Evolutionary conservation across 2,113 vertebrate genomes (phyloP).

Genomic region (Fregata magnificens): DNA sequence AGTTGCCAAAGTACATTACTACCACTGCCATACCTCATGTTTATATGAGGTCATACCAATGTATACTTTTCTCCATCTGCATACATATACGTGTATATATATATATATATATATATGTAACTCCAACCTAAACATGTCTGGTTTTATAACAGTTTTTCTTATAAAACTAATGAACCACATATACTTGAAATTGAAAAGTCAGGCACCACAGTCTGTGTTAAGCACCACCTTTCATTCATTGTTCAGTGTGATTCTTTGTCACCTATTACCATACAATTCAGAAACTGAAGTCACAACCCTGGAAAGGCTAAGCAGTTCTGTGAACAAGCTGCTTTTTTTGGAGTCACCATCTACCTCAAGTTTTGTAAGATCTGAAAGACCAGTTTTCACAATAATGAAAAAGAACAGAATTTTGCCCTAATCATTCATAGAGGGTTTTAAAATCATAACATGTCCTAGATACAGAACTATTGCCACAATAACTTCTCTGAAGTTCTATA

Average conservation of each 20-base stretch:
- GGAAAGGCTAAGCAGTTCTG: not conserved
- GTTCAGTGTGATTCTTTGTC: not conserved
- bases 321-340: not conserved
- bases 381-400: not conserved
- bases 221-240: not conserved
- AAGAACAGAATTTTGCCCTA: fast-evolving
- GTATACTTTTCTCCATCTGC: not conserved
- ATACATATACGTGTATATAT: no score
- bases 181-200: not conserved
- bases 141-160: not conserved
- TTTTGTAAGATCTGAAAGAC: not conserved
- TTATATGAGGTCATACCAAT: no score
- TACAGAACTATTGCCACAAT: not conserved
- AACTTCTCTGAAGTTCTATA: not conserved
- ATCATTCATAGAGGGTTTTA: not conserved
- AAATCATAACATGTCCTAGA: fast-evolving
- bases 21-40: not conserved
- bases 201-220: not conserved
- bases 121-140: not conserved
- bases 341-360: not conserved
- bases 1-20: not conserved
- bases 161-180: not conserved
- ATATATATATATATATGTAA: fast-evolving
- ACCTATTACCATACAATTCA: not conserved
- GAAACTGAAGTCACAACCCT: fast-evolving